Conservation (phyloP, 2,888 invertebrate species). For the Tribolium freemani region DNA sequence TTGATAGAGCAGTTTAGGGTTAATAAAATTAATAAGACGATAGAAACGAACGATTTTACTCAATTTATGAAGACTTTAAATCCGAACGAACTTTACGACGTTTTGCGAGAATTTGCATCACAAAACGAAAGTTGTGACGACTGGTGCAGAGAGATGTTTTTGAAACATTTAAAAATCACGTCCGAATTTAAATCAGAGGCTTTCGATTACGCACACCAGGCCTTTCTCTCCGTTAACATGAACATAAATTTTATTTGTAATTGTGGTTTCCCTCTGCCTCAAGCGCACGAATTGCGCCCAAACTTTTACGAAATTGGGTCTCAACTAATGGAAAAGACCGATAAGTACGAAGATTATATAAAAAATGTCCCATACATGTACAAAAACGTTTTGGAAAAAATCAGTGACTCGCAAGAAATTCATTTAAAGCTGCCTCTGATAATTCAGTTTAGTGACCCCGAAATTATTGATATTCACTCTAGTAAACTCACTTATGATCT, state of each 20-base stretch:
- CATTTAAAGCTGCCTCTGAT: slow-evolving; percentile 71
- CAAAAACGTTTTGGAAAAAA: slow-evolving; percentile 71
- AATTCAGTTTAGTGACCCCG: slow-evolving; percentile 74
- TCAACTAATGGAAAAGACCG: slow-evolving; percentile 67
- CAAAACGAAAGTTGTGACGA: slow-evolving; percentile 48
- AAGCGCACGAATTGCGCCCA: slow-evolving; percentile 66
- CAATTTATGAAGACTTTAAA: slow-evolving; percentile 53
- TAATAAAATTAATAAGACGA: slow-evolving; percentile 62
- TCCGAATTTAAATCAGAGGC: neutral
- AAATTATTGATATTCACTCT: slow-evolving; percentile 71
- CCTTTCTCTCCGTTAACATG: slow-evolving; percentile 70
- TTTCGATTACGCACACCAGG: slow-evolving; percentile 65
- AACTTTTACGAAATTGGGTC: slow-evolving; percentile 73
- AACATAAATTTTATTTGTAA: slow-evolving; percentile 72
- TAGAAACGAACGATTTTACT: slow-evolving; percentile 59
- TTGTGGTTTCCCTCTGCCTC: slow-evolving; percentile 75
- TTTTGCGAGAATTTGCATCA: slow-evolving; percentile 56
- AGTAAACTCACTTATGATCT: slow-evolving; percentile 72
- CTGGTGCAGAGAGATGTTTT: slow-evolving; percentile 64
- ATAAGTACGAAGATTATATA: slow-evolving; percentile 68
- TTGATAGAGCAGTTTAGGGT: slow-evolving; percentile 63
- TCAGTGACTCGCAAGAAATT: slow-evolving; percentile 70
- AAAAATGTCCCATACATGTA: slow-evolving; percentile 76
- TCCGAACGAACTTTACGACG: slow-evolving; percentile 52
- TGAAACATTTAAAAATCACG: slow-evolving; percentile 56